Evolutionary conservation across 2,888 invertebrate species (phyloP), one percentile per base, ranked within the genome.

Genomic region (Mantis religiosa): DNA sequence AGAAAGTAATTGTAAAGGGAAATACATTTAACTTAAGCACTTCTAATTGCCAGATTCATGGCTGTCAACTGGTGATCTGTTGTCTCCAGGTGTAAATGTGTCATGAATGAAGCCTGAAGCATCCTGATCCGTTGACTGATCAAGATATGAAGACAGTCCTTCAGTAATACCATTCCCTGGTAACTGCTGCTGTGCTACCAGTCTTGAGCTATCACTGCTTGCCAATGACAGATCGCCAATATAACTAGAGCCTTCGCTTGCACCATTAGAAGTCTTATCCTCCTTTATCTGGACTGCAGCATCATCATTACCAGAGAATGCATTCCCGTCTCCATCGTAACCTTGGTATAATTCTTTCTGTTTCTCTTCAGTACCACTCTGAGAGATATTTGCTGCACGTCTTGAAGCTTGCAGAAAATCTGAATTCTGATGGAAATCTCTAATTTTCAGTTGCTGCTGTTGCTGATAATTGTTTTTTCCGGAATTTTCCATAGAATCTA

Each of bases 151-250:
- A 71, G 54, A 7, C 86, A 86, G n/a, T 81, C 86, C 86, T 71
- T 86, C 86, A 7, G 7, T 30, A 86, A 20, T 30, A 86, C 71
- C 28, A 27, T 15, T 54, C 25, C 25, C 28, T 20, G 71, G 54
- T 28, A 41, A 71, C 47, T 85, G 85, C 1, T 15, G 34, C 85
- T 47, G n/a, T 8, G 54, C 47, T n/a, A 41, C 85, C 27, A 87
- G 34, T 34, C 87, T 87, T n/a, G 87, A n/a, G 82, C 30, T 87
- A n/a, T 87, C 87, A 82, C 30, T 41, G 82, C 54, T 87, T 82
- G 82, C 14, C 25, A 87, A n/a, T 34, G 87, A 87, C 4, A 87
- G n/a, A 34, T 28, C 34, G 30, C 81, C 86, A 25, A 86, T 28
- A 82, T 34, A 87, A 27, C 34, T 87, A 87, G 87, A n/a, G 20